phyloP scores from a whole-genome alignment of 2,113 vertebrate genomes.

The Festucalex cinctus region DNA sequence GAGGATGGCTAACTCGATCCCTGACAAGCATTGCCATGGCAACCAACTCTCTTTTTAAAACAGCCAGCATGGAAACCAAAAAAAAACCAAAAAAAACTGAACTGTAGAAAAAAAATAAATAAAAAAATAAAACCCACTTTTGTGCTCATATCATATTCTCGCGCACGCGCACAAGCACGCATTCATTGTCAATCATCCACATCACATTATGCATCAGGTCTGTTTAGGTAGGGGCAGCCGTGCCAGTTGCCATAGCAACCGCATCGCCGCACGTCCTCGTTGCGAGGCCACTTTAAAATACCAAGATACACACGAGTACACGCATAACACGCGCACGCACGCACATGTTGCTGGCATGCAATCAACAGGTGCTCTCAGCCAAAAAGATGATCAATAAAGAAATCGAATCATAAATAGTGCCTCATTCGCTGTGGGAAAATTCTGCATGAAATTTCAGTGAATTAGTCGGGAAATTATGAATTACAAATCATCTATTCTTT shows the following conservation, averaged over 20 bases:
- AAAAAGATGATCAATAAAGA: constrained; percentile 38
- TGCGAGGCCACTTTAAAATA: constrained; percentile 57
- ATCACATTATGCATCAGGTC: constrained; percentile 30
- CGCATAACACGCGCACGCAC: no score
- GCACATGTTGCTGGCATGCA: constrained; percentile 1
- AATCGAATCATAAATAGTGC: neutral
- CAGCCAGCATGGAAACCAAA: neutral
- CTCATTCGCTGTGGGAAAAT: neutral
- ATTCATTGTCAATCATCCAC: neutral
- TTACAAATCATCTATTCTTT: neutral
- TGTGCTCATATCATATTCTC: neutral
- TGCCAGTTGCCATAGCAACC: constrained; percentile 75
- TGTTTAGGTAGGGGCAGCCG: constrained; percentile 63
- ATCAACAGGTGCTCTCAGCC: constrained; percentile 44
- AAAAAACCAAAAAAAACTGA: constrained; percentile 19
- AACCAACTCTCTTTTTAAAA: constrained; percentile 44
- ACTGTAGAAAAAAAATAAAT: neutral
- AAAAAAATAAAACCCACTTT: neutral
- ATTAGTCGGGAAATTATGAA: no score
- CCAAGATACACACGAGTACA: constrained; percentile 26
- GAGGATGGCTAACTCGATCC: constrained; percentile 27
- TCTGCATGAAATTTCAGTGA: no score
- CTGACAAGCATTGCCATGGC: constrained; percentile 48
- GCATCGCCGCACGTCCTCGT: constrained; percentile 60
- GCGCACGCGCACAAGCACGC: constrained; percentile 2